phyloP scores from a whole-genome alignment of 2,113 vertebrate species.

The Ranitomeya imitator region DNA sequence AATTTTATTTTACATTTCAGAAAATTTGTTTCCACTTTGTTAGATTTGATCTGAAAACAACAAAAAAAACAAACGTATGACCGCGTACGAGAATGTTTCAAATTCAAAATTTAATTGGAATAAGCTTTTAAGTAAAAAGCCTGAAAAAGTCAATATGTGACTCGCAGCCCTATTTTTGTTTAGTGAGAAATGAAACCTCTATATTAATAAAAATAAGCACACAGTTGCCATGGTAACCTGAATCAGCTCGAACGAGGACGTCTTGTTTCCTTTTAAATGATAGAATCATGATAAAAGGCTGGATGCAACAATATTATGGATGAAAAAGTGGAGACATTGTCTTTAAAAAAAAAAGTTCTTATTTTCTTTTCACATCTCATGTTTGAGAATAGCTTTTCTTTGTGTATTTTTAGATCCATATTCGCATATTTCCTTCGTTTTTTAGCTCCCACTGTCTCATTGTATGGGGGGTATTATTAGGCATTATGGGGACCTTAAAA shows the following conservation, averaged over 20 bases:
- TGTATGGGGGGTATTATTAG: no score
- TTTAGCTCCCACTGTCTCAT: no score
- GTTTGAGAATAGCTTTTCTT: neutral
- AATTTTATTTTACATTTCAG: neutral
- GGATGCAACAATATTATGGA: neutral
- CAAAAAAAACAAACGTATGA: neutral
- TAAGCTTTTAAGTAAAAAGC: slow-evolving; percentile 24
- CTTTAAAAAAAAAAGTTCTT: neutral
- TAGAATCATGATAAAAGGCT: slow-evolving; percentile 1
- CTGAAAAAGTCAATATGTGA: neutral
- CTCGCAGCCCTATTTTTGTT: slow-evolving; percentile 12
- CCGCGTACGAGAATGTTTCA: neutral
- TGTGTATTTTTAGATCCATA: neutral
- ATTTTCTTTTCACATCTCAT: neutral
- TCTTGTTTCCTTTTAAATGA: slow-evolving; percentile 33
- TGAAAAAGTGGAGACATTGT: neutral
- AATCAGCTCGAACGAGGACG: slow-evolving; percentile 1
- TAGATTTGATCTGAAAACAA: neutral
- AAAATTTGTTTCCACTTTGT: slow-evolving; percentile 32
- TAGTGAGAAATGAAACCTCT: neutral
- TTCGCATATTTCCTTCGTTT: neutral
- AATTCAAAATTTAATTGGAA: slow-evolving; percentile 21
- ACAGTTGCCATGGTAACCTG: slow-evolving; percentile 37
- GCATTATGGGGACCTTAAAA: no score
- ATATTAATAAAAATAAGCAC: slow-evolving; percentile 46